Evolutionary conservation across 1,140 invertebrate species (phyloP), one percentile per base, ranked within the genome.

Genomic region (Pantala flavescens): DNA sequence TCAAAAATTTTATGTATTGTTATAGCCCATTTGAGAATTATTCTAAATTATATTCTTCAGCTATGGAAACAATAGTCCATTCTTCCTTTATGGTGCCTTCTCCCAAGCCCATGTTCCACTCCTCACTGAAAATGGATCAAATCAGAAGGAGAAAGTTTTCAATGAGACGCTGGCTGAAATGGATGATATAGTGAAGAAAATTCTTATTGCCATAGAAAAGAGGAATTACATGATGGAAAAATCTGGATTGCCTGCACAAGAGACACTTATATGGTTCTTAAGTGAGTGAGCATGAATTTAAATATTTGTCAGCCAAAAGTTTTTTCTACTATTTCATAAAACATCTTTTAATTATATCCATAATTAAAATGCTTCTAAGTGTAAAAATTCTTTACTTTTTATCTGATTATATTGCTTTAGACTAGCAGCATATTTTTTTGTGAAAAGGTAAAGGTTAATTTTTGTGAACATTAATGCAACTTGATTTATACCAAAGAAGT

Each of bases 221-320:
- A 42, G n/a, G 16, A 28, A 23, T 12, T n/a, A 43, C 24, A 28
- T 63, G 21, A 9, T 73, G 21, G 74, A 70, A 42, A 74, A 63
- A 63, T 3, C 49, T 21, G n/a, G 14, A 19, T 63, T 21, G 14
- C n/a, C 49, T 19, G 5, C 49, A 19, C 49, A 21, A 14, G 49
- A 77, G 24, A 78, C 78, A 0, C 71, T 78, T 0, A 72, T 78
- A 43, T 78, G 77, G 77, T 78, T 78, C 36, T 73, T 75, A 70
- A 78, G 78, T 78, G 74, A 77, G 77, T 72, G 7, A 43, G 10
- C 73, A 55, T 49, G 73, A 0, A 24, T 23, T 49, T 71, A 49
- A 42, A 55, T 63, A 7, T 43, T 71, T 63, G n/a, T 70, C 16
- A n/a, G n/a, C n/a, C n/a, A n/a, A n/a, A n/a, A n/a, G n/a, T n/a